Conservation (phyloP, 2,113 vertebrate genomes). For the Nettapus auritus region DNA sequence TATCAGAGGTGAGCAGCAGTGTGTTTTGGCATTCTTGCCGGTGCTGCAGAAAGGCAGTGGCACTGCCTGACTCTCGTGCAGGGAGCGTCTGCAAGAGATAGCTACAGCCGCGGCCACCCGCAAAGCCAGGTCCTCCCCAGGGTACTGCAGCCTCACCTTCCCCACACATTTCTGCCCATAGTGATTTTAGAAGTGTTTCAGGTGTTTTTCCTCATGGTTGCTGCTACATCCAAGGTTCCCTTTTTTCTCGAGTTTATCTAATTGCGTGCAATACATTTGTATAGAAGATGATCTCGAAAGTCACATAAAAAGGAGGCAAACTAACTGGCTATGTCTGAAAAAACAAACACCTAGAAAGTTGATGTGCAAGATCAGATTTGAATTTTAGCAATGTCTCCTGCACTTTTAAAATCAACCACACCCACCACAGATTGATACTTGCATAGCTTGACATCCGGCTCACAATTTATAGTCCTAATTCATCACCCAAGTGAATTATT, state of each 20-base stretch:
- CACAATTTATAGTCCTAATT: neutral
- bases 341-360: neutral
- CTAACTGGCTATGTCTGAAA: neutral
- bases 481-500: neutral
- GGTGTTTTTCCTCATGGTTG: neutral
- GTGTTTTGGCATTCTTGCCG: neutral
- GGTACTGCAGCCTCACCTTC: neutral
- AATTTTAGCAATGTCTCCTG: neutral
- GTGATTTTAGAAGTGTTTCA: neutral
- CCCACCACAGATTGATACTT: neutral
- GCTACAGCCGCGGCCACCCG: neutral
- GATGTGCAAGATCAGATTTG: neutral
- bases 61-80: neutral
- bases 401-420: neutral
- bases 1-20: neutral
- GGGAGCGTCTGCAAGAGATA: neutral
- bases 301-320: neutral
- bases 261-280: neutral
- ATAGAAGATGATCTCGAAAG: neutral
- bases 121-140: neutral
- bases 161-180: neutral
- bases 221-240: neutral
- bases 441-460: neutral
- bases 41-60: neutral
- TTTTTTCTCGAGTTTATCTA: neutral